Conservation (phyloP, 2,888 invertebrate genomes). For the Agonum fuliginosum region DNA sequence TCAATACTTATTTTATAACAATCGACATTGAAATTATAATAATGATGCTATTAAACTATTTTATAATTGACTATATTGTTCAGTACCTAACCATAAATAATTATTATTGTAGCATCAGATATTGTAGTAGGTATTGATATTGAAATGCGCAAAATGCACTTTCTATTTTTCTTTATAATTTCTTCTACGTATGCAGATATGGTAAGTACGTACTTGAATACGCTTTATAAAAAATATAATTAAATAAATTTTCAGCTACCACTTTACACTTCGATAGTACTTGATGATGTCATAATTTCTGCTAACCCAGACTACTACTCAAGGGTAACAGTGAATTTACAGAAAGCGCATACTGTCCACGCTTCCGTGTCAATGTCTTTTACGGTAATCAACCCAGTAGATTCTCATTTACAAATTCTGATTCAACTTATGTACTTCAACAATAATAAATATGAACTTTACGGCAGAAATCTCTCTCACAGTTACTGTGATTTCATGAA, state of each 20-base stretch:
- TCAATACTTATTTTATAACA: no score
- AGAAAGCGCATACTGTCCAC: neutral
- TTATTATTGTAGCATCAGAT: no score
- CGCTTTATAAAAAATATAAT: no score
- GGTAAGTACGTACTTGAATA: no score
- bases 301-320: neutral
- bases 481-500: conserved; percentile 1
- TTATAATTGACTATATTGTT: no score
- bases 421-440: neutral
- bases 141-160: no score
- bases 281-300: neutral
- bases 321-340: neutral
- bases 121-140: no score
- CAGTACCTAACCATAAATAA: no score
- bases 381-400: neutral
- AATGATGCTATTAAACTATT: no score
- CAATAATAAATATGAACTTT: neutral
- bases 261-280: neutral
- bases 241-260: neutral
- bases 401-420: neutral
- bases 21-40: no score
- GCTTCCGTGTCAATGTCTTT: neutral
- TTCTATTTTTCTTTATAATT: no score
- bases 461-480: conserved; percentile 5
- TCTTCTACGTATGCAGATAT: no score